Evolutionary conservation across 2,797 vertebrate genomes (phyloP), one percentile per base, ranked within the genome.

Genomic region (Chrosomus eos): DNA sequence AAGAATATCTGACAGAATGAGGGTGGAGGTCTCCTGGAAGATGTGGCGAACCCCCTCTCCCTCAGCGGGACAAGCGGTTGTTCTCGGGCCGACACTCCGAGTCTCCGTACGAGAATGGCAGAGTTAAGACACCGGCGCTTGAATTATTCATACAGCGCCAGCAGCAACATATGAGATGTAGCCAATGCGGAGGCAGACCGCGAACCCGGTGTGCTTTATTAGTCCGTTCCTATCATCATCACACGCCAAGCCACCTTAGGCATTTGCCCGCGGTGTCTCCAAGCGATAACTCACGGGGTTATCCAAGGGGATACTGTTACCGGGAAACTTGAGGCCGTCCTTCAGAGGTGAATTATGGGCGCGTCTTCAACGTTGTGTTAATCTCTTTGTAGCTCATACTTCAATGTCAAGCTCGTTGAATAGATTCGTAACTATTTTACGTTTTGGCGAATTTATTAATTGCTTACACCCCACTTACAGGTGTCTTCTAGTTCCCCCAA

Each of bases 131-230:
- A 95, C 94, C 94, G 90, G 88, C 88, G 67, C 93, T 94, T 99
- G 92, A 97, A 99, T 99, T 96, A 98, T 99, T 96, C 91, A 99
- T 96, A 90, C 68, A 93, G 91, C 88, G 96, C 97, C 97, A 95
- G 96, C 90, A 98, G 97, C 97, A 96, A 97, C 94, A 94, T 94
- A 96, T 95, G 95, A 93, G 94, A 93, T 95, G 96, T 95, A 96
- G 96, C 94, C 93, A 88, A 93, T 90, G 95, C 90, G 89, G 90
- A 93, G 92, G 92, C 91, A 95, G 94, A 91, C 91, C 95, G 95
- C 90, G 95, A 93, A 93, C 95, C 92, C 93, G 92, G 93, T 93
- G 94, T 95, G 95, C 95, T 97, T 96, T 96, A 95, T 94, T 92
- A 94, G 96, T 97, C 97, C 90, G 93, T 93, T 97, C 91, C 94